phyloP scores from a whole-genome alignment of 2,113 vertebrate genomes.

The Myiozetetes cayanensis region DNA sequence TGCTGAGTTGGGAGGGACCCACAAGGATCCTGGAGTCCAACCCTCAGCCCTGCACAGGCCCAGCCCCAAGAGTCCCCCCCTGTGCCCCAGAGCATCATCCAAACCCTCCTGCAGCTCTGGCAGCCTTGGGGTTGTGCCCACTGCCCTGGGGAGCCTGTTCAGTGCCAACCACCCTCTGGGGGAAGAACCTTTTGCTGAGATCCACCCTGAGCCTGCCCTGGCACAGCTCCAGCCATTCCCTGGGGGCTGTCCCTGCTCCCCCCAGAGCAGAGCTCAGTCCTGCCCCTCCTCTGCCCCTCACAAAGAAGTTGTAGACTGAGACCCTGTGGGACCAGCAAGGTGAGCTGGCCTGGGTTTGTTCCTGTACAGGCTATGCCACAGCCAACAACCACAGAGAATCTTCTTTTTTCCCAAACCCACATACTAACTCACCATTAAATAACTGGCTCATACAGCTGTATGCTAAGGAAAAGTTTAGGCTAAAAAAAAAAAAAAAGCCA shows the following conservation, averaged over 20 bases:
- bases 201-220: neutral
- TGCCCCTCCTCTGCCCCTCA: neutral
- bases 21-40: neutral
- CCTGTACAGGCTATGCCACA: neutral
- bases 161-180: neutral
- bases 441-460: neutral
- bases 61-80: neutral
- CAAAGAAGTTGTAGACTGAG: neutral
- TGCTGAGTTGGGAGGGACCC: neutral
- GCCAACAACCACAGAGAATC: neutral
- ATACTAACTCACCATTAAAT: neutral
- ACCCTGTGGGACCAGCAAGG: neutral
- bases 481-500: neutral
- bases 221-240: neutral
- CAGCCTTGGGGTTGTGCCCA: neutral
- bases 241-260: neutral
- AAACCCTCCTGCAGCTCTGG: neutral
- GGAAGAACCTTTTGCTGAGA: neutral
- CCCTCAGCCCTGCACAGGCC: neutral
- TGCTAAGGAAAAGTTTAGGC: neutral
- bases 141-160: neutral
- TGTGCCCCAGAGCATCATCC: neutral
- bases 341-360: neutral
- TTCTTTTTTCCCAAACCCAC: neutral
- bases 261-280: neutral